Conservation (phyloP, 2,888 invertebrate species). For the Lampropteryx suffumata region DNA sequence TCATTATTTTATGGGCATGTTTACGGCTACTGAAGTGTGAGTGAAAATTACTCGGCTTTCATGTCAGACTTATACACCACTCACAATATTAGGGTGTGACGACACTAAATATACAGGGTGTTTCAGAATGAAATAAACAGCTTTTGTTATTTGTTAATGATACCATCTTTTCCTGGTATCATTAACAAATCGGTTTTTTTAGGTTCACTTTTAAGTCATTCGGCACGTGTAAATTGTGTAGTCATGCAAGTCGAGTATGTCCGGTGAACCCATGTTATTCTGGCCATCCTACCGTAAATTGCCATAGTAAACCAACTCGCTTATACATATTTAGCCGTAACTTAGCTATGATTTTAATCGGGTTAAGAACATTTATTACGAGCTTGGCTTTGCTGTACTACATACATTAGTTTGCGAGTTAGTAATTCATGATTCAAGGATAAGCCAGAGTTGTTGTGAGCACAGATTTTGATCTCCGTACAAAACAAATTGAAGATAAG, state of each 20-base stretch:
- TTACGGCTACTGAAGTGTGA: constrained; percentile 25
- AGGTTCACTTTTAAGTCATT: too few species aligned
- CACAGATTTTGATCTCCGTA: too few species aligned
- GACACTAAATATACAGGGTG: too few species aligned
- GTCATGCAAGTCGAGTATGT: constrained; percentile 20
- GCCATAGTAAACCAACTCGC: constrained; percentile 11
- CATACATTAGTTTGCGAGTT: constrained; percentile 20
- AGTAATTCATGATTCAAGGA: constrained; percentile 7
- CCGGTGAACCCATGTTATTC: constrained; percentile 35
- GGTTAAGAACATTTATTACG: constrained; percentile 12
- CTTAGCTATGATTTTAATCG: constrained; percentile 16
- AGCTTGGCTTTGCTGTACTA: constrained; percentile 18
- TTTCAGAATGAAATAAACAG: too few species aligned
- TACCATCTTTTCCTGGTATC: too few species aligned
- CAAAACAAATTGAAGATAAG: too few species aligned
- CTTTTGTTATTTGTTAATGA: too few species aligned
- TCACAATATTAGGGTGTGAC: too few species aligned
- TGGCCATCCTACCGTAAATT: constrained; percentile 50
- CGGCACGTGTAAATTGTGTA: too few species aligned
- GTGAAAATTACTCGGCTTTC: constrained; percentile 34
- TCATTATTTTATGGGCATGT: constrained; percentile 18
- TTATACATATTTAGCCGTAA: constrained; percentile 10
- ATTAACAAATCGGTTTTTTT: too few species aligned
- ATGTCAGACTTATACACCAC: too few species aligned
- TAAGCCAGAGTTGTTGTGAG: neutral